A percentile compares a stretch with the other conserved stretches of the same genome.
Evolutionary conservation across 2,113 vertebrate species (phyloP).

Genomic region (Campylomormyrus tamandua): DNA sequence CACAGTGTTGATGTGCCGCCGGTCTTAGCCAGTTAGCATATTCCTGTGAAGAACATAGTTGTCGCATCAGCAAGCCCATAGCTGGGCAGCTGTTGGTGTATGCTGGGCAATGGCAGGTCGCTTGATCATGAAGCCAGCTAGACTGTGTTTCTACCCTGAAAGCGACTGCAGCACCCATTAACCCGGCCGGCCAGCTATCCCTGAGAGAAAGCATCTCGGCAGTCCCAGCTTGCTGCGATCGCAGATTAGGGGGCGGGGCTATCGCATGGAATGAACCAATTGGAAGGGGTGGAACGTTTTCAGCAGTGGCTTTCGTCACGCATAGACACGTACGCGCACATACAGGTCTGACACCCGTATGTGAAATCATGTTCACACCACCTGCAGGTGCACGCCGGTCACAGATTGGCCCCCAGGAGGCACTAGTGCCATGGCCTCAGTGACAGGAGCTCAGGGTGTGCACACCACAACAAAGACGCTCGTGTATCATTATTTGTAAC

Average conservation of each 20-base stretch:
- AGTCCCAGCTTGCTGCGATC: slow-evolving; percentile 39
- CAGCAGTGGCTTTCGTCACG: not conserved
- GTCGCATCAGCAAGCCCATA: not conserved
- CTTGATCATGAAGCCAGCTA: slow-evolving; percentile 33
- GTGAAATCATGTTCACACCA: not conserved
- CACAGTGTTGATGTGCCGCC: not conserved
- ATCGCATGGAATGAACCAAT: not conserved
- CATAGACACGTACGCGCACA: not conserved
- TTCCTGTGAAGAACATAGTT: not conserved
- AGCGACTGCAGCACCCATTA: slow-evolving; percentile 31
- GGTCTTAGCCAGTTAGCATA: not conserved
- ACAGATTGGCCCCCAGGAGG: not conserved
- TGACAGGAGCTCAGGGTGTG: not conserved
- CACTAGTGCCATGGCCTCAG: not conserved
- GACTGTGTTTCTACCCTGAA: slow-evolving; percentile 55
- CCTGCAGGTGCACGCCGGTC: not conserved
- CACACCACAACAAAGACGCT: not conserved
- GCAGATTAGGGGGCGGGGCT: not conserved
- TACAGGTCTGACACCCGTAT: not conserved
- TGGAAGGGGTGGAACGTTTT: too few relatives aligned
- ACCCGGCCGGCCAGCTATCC: not conserved
- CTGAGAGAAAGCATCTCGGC: slow-evolving; percentile 37
- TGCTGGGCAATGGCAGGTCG: slow-evolving; percentile 22
- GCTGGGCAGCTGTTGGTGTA: not conserved
- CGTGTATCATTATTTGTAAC: not conserved